Percentiles rank a stretch among this genome's conserved stretches.
Conservation (phyloP, 2,888 invertebrate species). For the Gandaritis pyraliata region DNA sequence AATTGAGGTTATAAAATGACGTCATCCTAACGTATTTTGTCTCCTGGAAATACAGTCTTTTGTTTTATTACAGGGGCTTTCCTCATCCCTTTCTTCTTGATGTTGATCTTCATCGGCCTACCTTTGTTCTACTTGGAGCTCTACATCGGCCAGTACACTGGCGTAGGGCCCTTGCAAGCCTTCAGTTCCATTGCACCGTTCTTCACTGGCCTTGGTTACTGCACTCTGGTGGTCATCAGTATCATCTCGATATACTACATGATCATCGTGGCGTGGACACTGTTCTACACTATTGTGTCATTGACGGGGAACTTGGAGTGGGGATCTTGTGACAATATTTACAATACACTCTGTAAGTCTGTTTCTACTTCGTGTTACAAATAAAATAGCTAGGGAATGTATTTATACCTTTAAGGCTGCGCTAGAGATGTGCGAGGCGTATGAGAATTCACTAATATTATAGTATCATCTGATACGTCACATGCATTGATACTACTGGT, state of each 20-base stretch:
- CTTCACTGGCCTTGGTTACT: conserved; percentile 86
- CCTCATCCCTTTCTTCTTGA: conserved; percentile 88
- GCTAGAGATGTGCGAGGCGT: too few relatives aligned
- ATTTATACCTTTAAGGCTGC: too few relatives aligned
- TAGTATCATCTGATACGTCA: too few relatives aligned
- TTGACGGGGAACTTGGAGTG: conserved; percentile 86
- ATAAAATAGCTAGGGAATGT: too few relatives aligned
- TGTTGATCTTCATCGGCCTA: conserved; percentile 90
- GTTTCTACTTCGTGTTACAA: neutral
- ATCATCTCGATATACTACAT: conserved; percentile 91
- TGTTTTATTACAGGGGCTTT: conserved; percentile 86
- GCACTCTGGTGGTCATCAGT: conserved; percentile 88
- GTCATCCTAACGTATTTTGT: too few relatives aligned
- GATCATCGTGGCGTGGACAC: conserved; percentile 91
- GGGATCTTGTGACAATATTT: conserved; percentile 87
- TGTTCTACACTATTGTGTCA: conserved; percentile 90
- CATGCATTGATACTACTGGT: too few relatives aligned
- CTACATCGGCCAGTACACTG: conserved; percentile 91
- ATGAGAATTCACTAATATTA: too few relatives aligned
- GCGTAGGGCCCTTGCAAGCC: conserved; percentile 88
- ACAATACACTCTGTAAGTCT: conserved; percentile 84
- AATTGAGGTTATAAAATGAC: too few relatives aligned
- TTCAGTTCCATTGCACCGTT: conserved; percentile 86
- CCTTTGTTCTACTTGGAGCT: conserved; percentile 92
- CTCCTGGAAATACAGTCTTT: too few relatives aligned